Evolutionary conservation across 2,888 invertebrate genomes (phyloP).

Genomic region (Falcaria lacertinaria): DNA sequence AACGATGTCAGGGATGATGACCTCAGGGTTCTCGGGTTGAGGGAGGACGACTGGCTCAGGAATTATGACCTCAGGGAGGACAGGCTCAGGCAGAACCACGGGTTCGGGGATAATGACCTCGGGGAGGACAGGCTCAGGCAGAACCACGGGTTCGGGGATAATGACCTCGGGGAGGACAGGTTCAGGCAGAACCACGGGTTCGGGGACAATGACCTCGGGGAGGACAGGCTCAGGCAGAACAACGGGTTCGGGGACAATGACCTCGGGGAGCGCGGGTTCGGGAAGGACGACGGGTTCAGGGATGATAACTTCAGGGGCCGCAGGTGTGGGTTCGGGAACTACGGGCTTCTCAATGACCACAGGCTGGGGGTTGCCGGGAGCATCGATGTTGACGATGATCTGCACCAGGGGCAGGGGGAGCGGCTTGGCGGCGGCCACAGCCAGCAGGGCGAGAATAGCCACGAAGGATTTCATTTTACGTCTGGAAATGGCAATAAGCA

Average conservation of each 20-base stretch:
- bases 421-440: constrained; percentile 42
- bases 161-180: constrained; percentile 9
- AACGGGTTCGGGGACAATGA: too few relatives aligned
- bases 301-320: too few relatives aligned
- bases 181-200: constrained; percentile 6
- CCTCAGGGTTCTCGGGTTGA: constrained; percentile 11
- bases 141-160: constrained; percentile 9
- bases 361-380: constrained; percentile 16
- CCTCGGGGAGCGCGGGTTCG: too few relatives aligned
- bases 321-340: constrained; percentile 3
- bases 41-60: constrained; percentile 11
- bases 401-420: constrained; percentile 47
- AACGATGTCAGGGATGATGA: constrained; percentile 7
- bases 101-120: constrained; percentile 7
- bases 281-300: too few relatives aligned
- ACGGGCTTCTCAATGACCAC: constrained; percentile 12
- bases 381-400: constrained; percentile 46
- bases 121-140: constrained; percentile 10
- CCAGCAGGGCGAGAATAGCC: constrained; percentile 40
- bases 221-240: constrained; percentile 3
- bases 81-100: constrained; percentile 10
- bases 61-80: constrained; percentile 7
- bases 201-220: constrained; percentile 8
- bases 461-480: constrained; percentile 41
- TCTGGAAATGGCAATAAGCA: constrained; percentile 9